Base-by-base conservation (phyloP, 2,113 vertebrate genomes). In the Poeciliopsis turrubarensis region DNA sequence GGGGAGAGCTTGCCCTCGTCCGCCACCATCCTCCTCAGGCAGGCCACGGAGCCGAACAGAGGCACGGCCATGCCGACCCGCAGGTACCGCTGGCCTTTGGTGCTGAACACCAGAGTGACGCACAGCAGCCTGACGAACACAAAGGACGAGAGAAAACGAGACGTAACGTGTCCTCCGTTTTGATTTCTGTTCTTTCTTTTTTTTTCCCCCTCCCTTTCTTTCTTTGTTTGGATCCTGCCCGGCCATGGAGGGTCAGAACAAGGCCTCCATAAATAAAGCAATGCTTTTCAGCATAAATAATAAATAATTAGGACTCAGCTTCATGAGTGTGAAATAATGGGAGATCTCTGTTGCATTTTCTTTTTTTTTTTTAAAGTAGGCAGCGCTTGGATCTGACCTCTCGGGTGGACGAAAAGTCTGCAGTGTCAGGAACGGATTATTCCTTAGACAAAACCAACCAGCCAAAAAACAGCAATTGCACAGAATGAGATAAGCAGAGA, bases 1-100 rank as follows among this genome's bases (percentile, higher is more conserved):
- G 94, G 94, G 15, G 96, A 94, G 39, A 97, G 39, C 11, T 91
- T 93, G 27, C 97, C 96, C 89, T 97, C 96, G 8, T 95, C 94
- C 0, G 97, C 96, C 73, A 96, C 96, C 95, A 96, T 95, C 90
- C 89, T 94, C 78, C 97, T 95, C 84, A 99, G 90, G 29, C 90
- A 89, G 0, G 95, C 95, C 87, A 98, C 92, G 0, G 95, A 95
- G 63, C 96, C 95, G 1, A 94, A 92, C 51, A 99, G 94, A 0
- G 97, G 97, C 86, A 98, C 95, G 0, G 97, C 95, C 89, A 99
- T 83, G 0, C 97, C 97, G 15, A 97, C 89, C 39, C 97, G 94
- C 85, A 97, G 90, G 76, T 96, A 97, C 70, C 93, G 81, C 93
- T 96, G 92, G 41, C 95, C 95, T 94, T 96, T 96, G 32, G 93